Conservation (phyloP, 2,888 invertebrate species). For the Epirrita christyi region DNA sequence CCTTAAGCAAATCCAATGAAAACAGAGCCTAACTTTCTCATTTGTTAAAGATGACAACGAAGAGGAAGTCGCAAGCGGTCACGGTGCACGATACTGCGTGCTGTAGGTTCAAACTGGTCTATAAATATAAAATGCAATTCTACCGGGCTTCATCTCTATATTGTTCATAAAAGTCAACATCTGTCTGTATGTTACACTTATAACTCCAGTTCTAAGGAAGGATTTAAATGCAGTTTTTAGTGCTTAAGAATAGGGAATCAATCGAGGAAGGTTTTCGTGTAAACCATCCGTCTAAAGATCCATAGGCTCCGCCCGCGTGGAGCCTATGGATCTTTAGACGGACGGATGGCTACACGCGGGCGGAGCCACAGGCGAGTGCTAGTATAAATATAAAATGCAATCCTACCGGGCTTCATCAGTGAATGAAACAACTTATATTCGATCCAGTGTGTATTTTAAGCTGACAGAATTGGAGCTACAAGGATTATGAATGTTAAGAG, state of each 20-base stretch:
- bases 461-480: conserved; percentile 27
- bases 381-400: conserved; percentile 12
- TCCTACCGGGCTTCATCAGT: conserved; percentile 19
- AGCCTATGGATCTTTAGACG: too few species aligned
- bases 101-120: conserved; percentile 31
- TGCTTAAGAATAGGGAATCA: too few species aligned
- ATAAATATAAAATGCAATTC: conserved; percentile 34
- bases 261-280: too few species aligned
- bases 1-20: conserved; percentile 3
- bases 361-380: too few species aligned
- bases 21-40: conserved; percentile 23
- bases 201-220: too few species aligned
- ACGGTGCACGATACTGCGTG: conserved; percentile 38
- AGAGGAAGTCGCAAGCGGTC: conserved; percentile 36
- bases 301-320: too few species aligned
- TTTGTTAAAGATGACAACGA: conserved; percentile 38
- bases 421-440: conserved; percentile 32
- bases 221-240: too few species aligned
- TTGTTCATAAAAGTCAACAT: too few species aligned
- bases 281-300: too few species aligned
- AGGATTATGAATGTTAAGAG: conserved; percentile 26
- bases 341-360: too few species aligned
- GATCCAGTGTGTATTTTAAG: conserved; percentile 31
- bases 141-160: conserved; percentile 15
- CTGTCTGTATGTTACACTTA: too few species aligned